Evolutionary conservation across 2,888 invertebrate species (phyloP).

Genomic region (Spicauda simplicius): DNA sequence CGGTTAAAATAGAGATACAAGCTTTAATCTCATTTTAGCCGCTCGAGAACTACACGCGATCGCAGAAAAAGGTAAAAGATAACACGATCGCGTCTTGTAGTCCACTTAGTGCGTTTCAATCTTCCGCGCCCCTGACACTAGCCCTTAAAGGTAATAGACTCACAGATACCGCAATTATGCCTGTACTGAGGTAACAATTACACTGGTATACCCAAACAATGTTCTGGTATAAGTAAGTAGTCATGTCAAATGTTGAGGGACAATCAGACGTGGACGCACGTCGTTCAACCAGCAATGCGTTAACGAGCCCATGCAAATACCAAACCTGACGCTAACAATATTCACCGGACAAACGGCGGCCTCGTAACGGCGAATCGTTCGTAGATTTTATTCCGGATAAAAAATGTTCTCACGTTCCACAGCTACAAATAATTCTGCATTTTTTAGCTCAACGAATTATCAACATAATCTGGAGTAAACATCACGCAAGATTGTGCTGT

Average conservation of each 20-base stretch:
- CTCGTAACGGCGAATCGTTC: slow-evolving; percentile 51
- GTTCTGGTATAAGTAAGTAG: slow-evolving; percentile 46
- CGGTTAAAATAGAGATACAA: slow-evolving; percentile 25
- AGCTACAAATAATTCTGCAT: slow-evolving; percentile 24
- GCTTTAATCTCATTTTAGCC: slow-evolving; percentile 13
- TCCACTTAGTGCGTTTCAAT: slow-evolving; percentile 31
- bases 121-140: slow-evolving; percentile 20
- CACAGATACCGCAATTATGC: slow-evolving; percentile 16
- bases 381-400: slow-evolving; percentile 27
- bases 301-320: slow-evolving; percentile 84
- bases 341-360: slow-evolving; percentile 47
- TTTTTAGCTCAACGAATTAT: slow-evolving; percentile 28
- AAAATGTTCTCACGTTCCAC: slow-evolving; percentile 22
- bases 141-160: slow-evolving; percentile 20
- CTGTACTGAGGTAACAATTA: slow-evolving; percentile 25
- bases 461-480: slow-evolving; percentile 23
- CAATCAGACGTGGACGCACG: slow-evolving; percentile 69
- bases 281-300: slow-evolving; percentile 76
- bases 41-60: slow-evolving; percentile 15
- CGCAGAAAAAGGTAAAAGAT: slow-evolving; percentile 14
- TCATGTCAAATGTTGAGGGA: slow-evolving; percentile 49
- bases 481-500: slow-evolving; percentile 15
- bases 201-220: slow-evolving; percentile 36
- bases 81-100: slow-evolving; percentile 9
- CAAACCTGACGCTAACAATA: slow-evolving; percentile 69